Evolutionary conservation across 2,888 invertebrate species (phyloP).

Genomic region (Macrostomum cliftonense): DNA sequence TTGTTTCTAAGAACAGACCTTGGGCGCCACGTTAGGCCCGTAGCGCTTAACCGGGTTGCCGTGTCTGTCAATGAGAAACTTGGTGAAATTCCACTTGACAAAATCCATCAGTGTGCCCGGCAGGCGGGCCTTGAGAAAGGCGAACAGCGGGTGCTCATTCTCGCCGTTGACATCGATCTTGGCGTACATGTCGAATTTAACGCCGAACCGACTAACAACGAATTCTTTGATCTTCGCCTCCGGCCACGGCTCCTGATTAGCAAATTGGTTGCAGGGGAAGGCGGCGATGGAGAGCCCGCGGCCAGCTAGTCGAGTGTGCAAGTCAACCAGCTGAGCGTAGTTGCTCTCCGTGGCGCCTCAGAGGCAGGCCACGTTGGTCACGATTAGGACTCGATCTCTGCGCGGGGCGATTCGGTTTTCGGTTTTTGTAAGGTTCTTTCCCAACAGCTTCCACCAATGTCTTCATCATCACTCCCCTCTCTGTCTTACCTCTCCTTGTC

Average conservation of each 20-base stretch:
- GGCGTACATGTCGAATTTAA: slow-evolving; percentile 17
- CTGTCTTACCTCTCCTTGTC: too few relatives aligned
- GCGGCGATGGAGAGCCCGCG: slow-evolving; percentile 56
- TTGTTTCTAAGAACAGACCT: too few relatives aligned
- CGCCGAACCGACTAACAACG: slow-evolving; percentile 16
- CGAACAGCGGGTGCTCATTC: slow-evolving; percentile 49
- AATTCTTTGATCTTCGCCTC: slow-evolving; percentile 50
- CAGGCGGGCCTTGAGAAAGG: slow-evolving; percentile 47
- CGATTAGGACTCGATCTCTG: slow-evolving; percentile 53
- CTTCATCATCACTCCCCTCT: too few relatives aligned
- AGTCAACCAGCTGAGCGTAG: slow-evolving; percentile 54
- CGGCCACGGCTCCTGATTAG: slow-evolving; percentile 45
- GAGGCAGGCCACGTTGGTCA: slow-evolving; percentile 67
- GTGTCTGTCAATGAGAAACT: slow-evolving; percentile 57
- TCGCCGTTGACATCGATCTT: slow-evolving; percentile 53
- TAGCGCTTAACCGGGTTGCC: slow-evolving; percentile 41
- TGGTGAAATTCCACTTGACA: slow-evolving; percentile 74
- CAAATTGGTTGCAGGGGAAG: slow-evolving; percentile 70
- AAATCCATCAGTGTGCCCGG: slow-evolving; percentile 41
- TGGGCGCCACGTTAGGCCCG: slow-evolving; percentile 19
- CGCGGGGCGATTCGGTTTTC: too few relatives aligned
- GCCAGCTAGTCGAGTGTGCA: slow-evolving; percentile 51
- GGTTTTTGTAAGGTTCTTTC: too few relatives aligned
- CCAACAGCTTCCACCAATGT: too few relatives aligned
- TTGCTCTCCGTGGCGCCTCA: slow-evolving; percentile 60